phyloP scores from a whole-genome alignment of 1,140 invertebrate genomes.

The Heliconius himera region DNA sequence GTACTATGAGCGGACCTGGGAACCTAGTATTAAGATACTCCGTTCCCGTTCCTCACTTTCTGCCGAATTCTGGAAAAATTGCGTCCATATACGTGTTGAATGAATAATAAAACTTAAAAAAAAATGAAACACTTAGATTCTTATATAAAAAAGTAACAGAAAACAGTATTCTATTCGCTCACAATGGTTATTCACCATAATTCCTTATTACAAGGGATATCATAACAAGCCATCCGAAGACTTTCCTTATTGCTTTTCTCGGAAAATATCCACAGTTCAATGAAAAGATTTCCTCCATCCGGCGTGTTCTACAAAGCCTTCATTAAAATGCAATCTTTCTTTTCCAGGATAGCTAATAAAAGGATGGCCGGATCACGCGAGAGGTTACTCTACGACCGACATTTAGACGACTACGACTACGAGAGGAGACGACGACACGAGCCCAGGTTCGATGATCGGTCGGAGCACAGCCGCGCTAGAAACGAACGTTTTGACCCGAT shows the following conservation, averaged over 20 bases:
- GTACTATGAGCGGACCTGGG: too few species aligned
- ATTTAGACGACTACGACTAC: conserved; percentile 60
- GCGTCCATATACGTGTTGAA: too few species aligned
- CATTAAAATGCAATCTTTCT: conserved; percentile 64
- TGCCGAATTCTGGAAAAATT: too few species aligned
- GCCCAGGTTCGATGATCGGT: conserved; percentile 36
- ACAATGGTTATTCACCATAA: neutral
- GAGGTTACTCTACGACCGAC: conserved; percentile 65
- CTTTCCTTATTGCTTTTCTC: conserved; percentile 17
- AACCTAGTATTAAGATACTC: too few species aligned
- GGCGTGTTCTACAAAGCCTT: conserved; percentile 43
- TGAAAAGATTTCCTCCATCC: conserved; percentile 43
- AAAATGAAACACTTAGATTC: too few species aligned
- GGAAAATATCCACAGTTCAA: conserved; percentile 34
- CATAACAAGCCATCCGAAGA: neutral
- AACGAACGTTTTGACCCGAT: conserved; percentile 48
- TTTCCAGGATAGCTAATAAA: conserved; percentile 61
- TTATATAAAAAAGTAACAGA: neutral
- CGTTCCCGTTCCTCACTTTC: too few species aligned
- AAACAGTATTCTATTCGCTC: neutral
- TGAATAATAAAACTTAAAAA: too few species aligned
- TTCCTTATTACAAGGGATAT: conserved; percentile 10
- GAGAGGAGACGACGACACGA: conserved; percentile 50
- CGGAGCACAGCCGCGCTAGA: conserved; percentile 38
- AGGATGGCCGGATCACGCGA: conserved; percentile 75